Conservation (phyloP, 1,140 invertebrate species). For the Brachionus rotundiformis region DNA sequence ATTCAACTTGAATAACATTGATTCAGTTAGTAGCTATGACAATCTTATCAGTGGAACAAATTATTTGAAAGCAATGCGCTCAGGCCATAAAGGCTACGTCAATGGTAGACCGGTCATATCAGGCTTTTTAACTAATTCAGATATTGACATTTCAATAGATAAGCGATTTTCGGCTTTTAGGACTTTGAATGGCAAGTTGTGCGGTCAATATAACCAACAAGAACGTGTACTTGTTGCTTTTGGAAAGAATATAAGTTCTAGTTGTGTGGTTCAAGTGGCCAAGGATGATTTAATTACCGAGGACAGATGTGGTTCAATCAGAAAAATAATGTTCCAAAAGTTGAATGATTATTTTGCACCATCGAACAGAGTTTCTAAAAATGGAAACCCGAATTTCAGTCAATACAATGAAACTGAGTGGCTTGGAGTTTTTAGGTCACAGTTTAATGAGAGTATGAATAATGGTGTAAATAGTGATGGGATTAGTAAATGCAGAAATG, state of each 20-base stretch:
- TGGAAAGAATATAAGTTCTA: slow-evolving; percentile 37
- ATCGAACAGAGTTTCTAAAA: slow-evolving; percentile 26
- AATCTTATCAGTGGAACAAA: not conserved
- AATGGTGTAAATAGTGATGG: not conserved
- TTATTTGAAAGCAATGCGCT: not conserved
- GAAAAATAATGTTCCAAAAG: slow-evolving; percentile 28
- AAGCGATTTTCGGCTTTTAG: slow-evolving; percentile 32
- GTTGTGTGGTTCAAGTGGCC: slow-evolving; percentile 26
- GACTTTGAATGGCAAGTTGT: slow-evolving; percentile 21
- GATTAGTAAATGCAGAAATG: not conserved
- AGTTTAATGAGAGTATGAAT: not conserved
- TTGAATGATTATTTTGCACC: slow-evolving; percentile 44
- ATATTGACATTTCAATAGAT: not conserved
- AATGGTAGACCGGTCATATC: slow-evolving; percentile 24
- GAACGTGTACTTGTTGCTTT: slow-evolving; percentile 16
- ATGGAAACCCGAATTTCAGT: slow-evolving; percentile 19
- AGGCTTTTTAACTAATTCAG: not conserved
- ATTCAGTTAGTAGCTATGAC: not conserved
- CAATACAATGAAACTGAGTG: not conserved
- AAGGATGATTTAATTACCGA: not conserved
- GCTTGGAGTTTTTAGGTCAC: not conserved
- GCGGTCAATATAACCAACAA: not conserved
- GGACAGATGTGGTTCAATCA: not conserved
- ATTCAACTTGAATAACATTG: not conserved
- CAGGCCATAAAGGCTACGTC: not conserved